A percentile compares a stretch with the other conserved stretches of the same genome.
Conservation (phyloP, 2,797 vertebrate genomes). For the Squalus acanthias region DNA sequence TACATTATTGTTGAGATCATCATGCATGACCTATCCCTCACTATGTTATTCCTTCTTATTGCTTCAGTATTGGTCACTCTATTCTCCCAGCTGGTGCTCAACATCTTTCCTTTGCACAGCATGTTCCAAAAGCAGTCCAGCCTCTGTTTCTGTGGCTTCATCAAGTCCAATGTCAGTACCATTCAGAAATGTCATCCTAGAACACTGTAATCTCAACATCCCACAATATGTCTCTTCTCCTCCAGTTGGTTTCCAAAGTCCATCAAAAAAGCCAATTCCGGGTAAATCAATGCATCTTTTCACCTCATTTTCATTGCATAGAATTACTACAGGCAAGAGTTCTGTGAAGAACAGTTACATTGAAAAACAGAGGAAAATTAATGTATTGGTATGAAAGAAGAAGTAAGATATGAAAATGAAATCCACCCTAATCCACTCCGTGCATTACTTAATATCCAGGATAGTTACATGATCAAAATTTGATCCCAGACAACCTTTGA, state of each 20-base stretch:
- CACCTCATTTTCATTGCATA: no score
- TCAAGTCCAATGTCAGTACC: neutral
- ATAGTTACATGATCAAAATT: no score
- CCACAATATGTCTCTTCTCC: neutral
- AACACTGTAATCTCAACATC: neutral
- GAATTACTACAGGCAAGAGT: no score
- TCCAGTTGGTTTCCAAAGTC: neutral
- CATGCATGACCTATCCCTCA: neutral
- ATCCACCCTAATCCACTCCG: no score
- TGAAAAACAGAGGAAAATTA: no score
- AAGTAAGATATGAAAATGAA: no score
- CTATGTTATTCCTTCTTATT: neutral
- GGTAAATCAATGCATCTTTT: neutral
- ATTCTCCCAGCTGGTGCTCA: neutral
- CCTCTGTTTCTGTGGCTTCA: neutral
- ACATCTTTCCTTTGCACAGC: neutral
- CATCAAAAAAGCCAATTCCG: neutral
- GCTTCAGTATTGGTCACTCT: neutral
- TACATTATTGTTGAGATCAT: neutral
- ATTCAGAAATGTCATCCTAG: neutral
- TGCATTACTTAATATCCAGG: no score
- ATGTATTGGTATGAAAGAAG: no score
- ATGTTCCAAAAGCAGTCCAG: neutral
- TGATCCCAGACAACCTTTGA: no score
- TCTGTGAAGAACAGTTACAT: no score